Conservation (phyloP, 2,888 invertebrate genomes). For the Eilema sororculum region DNA sequence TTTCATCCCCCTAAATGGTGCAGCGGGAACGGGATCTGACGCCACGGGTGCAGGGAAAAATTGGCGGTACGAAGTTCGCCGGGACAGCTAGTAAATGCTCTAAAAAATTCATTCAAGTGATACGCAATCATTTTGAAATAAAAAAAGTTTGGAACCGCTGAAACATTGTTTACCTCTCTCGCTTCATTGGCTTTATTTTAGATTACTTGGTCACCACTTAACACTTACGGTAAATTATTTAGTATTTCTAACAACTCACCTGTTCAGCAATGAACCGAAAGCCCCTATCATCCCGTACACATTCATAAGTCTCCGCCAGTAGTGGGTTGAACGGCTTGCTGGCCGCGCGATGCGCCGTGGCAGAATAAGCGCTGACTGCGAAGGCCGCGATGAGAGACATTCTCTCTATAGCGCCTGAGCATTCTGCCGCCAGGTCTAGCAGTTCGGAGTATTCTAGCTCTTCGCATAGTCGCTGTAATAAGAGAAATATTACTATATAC, state of each 20-base stretch:
- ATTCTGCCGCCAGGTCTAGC: constrained; percentile 91
- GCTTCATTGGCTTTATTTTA: no score
- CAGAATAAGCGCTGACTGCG: constrained; percentile 93
- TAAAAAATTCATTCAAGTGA: no score
- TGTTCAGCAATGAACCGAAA: constrained; percentile 93
- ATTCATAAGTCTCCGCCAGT: constrained; percentile 94
- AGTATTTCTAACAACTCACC: constrained; percentile 72
- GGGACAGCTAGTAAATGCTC: no score
- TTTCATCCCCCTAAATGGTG: no score
- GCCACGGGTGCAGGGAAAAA: no score
- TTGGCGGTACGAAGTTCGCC: no score
- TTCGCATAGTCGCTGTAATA: constrained; percentile 90
- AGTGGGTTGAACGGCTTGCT: constrained; percentile 95
- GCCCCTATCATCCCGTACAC: constrained; percentile 91
- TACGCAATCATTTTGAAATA: no score
- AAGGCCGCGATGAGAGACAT: constrained; percentile 93
- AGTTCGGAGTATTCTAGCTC: constrained; percentile 94
- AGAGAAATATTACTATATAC: neutral
- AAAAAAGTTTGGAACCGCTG: no score
- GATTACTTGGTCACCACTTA: no score
- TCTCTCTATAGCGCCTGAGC: constrained; percentile 89
- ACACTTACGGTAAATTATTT: no score
- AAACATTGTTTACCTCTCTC: no score
- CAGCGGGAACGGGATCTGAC: no score
- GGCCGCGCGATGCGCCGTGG: constrained; percentile 91